Base-by-base conservation (phyloP, 2,888 invertebrate species). In the Phortica magna region DNA sequence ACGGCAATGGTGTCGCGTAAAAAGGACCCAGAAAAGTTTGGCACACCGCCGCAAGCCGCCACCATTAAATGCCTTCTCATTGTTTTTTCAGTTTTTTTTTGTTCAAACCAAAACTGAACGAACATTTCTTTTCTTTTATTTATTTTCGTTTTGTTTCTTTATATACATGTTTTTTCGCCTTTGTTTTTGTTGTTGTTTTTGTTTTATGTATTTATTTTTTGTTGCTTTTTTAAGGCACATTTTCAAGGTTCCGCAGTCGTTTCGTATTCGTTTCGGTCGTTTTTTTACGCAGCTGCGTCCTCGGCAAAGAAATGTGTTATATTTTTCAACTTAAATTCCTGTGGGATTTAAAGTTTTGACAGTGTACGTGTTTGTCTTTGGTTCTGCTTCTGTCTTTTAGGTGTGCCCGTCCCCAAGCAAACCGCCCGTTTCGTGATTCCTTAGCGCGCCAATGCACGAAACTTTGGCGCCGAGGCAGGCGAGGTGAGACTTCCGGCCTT, bases 271-370 rank as follows among this genome's bases (percentile, higher is more conserved):
- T 73, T 76, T 65, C 80, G 76, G 74, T 82, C 77, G 77, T 61
- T 53, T 70, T 55, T 77, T 79, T 77, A 74, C 57, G 77, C 86
- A 88, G 87, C 88, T 89, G 84, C 77, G 84, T 68, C 78, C 59
- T 59, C 73, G 53, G 64, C 76, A 61, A 43, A 77, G 84, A 86
- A 67, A 89, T 86, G 88, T 88, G 87, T 87, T 83, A 82, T 89
- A 86, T 84, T 86, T 88, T 83, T 84, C 82, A 89, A 84, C 88
- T 88, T 83, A 85, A 89, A 90, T 90, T 89, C 90, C 88, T 86
- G 82, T 79, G 90, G 90, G 91, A 90, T 87, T 90, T 90, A 83
- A 89, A 87, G 84, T 86, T 89, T 88, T 88, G 88, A 82, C 88
- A 87, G 86, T 82, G 88, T 88, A 88, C 88, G 89, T 88, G 89